phyloP scores from a whole-genome alignment of 2,888 invertebrate genomes.

The Aleiodes alternator region DNA sequence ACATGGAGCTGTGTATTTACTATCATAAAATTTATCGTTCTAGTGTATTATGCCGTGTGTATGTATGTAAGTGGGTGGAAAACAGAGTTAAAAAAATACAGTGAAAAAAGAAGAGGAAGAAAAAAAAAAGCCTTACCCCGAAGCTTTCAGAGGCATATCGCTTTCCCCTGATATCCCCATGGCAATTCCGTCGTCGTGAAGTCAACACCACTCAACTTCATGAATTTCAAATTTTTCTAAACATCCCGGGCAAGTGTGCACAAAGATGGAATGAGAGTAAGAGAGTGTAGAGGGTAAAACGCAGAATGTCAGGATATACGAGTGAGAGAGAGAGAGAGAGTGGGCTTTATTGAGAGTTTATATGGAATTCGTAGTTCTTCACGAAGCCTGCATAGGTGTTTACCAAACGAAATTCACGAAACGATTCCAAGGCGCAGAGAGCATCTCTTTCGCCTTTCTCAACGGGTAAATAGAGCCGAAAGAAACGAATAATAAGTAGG shows the following conservation, averaged over 20 bases:
- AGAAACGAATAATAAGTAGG: not conserved
- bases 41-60: not conserved
- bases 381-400: not conserved
- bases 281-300: constrained; percentile 6
- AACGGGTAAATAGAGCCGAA: too few species aligned
- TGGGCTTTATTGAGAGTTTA: not conserved
- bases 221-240: constrained; percentile 59
- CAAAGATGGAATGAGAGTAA: constrained; percentile 12
- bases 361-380: not conserved
- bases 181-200: constrained; percentile 55
- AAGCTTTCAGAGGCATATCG: constrained; percentile 13
- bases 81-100: not conserved
- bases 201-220: constrained; percentile 57
- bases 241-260: constrained; percentile 48
- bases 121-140: not conserved
- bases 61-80: not conserved
- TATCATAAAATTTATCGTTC: constrained; percentile 53
- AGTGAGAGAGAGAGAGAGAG: not conserved
- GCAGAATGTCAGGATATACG: not conserved
- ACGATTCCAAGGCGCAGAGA: too few species aligned
- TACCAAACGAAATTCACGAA: constrained; percentile 1
- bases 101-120: not conserved
- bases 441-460: too few species aligned
- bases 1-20: constrained; percentile 35
- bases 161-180: constrained; percentile 42